A percentile compares a stretch with the other conserved stretches of the same genome.
Conservation (phyloP, 37 sponge, comb jelly and placozoan genomes). For the Amphimedon queenslandica region DNA sequence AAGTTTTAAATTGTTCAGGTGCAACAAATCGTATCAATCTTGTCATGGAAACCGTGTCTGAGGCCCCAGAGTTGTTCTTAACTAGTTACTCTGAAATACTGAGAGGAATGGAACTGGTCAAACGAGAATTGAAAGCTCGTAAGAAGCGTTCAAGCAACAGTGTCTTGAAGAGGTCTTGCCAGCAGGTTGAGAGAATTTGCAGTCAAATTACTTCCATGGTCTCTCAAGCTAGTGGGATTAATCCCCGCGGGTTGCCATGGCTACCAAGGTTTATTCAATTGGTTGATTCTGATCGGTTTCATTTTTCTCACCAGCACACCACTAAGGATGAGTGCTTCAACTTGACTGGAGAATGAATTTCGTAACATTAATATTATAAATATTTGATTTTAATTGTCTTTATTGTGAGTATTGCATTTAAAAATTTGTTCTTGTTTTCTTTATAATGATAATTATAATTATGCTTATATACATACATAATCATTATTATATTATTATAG, state of each 20-base stretch:
- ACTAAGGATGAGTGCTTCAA: slow-evolving; percentile 28
- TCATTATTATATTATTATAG: no score
- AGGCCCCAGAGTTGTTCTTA: not conserved
- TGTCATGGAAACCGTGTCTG: slow-evolving; percentile 8
- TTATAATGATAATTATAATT: no score
- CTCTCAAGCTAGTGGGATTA: not conserved
- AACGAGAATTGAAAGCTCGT: slow-evolving; percentile 18
- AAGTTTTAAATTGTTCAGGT: slow-evolving; percentile 42
- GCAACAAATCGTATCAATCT: slow-evolving; percentile 20
- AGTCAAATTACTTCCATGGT: not conserved
- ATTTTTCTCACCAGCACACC: slow-evolving; percentile 25
- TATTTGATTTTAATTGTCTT: no score
- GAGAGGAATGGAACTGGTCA: slow-evolving; percentile 24
- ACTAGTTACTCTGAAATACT: not conserved
- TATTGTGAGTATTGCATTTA: no score
- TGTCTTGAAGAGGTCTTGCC: not conserved
- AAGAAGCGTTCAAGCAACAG: slow-evolving; percentile 1
- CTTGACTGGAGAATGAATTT: no score
- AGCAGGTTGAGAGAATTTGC: slow-evolving; percentile 4
- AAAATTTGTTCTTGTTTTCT: no score
- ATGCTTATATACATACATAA: no score
- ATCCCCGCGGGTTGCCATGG: not conserved
- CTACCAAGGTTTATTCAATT: slow-evolving; percentile 31
- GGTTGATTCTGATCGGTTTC: slow-evolving; percentile 21
- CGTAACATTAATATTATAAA: no score